These are phyloP conservation scores for Drosophila orena DNA, from an alignment of 1,140 invertebrate species.

Conservation along the genomic window DNA sequence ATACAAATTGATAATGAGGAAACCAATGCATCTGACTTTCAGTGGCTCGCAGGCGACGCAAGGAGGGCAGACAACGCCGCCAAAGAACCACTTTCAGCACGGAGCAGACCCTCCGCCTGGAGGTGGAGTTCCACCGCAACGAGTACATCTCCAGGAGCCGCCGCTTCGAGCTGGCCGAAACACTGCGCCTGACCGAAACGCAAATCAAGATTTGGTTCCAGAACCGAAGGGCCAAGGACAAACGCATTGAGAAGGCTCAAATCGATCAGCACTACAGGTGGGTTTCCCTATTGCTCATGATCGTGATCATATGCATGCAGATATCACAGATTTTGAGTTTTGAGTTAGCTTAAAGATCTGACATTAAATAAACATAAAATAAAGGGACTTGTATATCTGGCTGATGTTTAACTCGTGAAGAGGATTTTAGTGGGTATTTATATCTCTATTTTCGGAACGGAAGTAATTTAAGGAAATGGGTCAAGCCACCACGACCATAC, in stretches of 20 bases:
- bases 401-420: constrained; percentile 11
- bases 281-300: neutral
- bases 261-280: constrained; percentile 97
- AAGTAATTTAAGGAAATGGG: constrained; percentile 81
- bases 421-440: constrained; percentile 18
- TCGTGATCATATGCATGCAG: no score
- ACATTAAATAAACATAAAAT: no score
- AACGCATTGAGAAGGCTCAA: constrained; percentile 97
- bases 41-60: constrained; percentile 94
- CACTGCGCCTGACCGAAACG: constrained; percentile 94
- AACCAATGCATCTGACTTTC: neutral
- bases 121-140: constrained; percentile 94
- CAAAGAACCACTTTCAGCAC: constrained; percentile 97
- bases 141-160: constrained; percentile 96
- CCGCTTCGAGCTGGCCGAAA: constrained; percentile 94
- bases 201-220: constrained; percentile 99
- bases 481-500: constrained; percentile 49
- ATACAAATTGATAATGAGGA: no score
- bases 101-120: constrained; percentile 95
- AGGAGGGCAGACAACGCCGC: constrained; percentile 93
- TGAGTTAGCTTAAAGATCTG: no score
- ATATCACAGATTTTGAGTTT: no score
- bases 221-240: constrained; percentile 97
- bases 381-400: no score
- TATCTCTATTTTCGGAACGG: constrained; percentile 57